These are phyloP conservation scores for Amphipoea lucens DNA, from an alignment of 2,888 invertebrate genomes.

Conservation along the genomic window DNA sequence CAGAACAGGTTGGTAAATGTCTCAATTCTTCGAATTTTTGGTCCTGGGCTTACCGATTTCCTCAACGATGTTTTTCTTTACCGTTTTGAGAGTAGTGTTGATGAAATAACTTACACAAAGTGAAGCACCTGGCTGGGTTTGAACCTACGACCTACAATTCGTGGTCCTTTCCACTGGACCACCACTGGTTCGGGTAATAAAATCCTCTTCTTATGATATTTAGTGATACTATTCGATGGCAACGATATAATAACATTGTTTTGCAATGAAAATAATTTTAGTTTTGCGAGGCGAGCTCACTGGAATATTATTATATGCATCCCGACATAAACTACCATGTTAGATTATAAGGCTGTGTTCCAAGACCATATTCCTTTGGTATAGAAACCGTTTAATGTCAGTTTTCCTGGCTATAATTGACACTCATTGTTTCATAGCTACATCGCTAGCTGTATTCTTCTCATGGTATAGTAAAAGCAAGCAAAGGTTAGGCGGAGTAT, in stretches of 20 bases:
- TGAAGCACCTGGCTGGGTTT: accelerated
- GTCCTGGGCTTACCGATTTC: neutral
- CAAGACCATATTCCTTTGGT: slow-evolving; percentile 21
- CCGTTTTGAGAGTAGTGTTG: neutral
- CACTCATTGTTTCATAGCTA: slow-evolving; percentile 38
- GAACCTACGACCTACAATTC: neutral
- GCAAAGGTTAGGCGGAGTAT: neutral
- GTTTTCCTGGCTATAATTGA: slow-evolving; percentile 44
- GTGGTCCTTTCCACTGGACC: too few species aligned
- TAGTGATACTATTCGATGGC: slow-evolving; percentile 43
- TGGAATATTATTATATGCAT: slow-evolving; percentile 42
- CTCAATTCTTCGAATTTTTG: neutral
- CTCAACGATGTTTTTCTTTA: neutral
- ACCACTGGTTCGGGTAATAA: slow-evolving; percentile 21
- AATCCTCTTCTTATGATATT: slow-evolving; percentile 52
- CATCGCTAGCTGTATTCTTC: slow-evolving; percentile 1
- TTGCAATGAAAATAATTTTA: slow-evolving; percentile 56
- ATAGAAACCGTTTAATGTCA: slow-evolving; percentile 46
- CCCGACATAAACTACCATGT: slow-evolving; percentile 41
- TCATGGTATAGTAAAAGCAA: slow-evolving; percentile 10
- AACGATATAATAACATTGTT: slow-evolving; percentile 55
- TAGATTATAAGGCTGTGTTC: slow-evolving; percentile 31
- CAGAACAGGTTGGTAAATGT: neutral
- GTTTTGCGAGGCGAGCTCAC: slow-evolving; percentile 34
- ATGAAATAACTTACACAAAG: neutral